phyloP scores from a whole-genome alignment of 2,113 vertebrate genomes.

The Sebastes schlegelii region DNA sequence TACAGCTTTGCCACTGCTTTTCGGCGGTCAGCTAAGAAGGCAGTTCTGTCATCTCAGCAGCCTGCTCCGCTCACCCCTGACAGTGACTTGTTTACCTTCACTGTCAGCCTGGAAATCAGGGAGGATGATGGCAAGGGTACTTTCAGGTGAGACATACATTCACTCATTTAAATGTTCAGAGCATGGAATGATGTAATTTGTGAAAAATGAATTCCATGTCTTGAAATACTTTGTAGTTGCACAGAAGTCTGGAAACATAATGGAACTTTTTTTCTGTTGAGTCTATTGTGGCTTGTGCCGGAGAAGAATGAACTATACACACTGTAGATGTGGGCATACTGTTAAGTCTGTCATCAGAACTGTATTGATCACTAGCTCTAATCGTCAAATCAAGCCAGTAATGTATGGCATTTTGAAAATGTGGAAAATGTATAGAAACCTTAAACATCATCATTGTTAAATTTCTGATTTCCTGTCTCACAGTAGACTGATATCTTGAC shows the following conservation, averaged over 20 bases:
- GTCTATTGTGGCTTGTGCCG: neutral
- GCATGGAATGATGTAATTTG: neutral
- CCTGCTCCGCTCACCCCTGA: conserved; percentile 92
- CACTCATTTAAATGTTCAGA: neutral
- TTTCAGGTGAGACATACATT: conserved; percentile 89
- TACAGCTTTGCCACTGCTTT: conserved; percentile 99
- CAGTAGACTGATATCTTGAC: neutral
- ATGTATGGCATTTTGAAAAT: neutral
- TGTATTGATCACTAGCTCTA: neutral
- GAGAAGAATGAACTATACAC: neutral
- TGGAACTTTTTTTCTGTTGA: neutral
- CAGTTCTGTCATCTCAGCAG: conserved; percentile 85
- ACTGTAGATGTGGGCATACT: neutral
- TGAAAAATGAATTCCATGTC: neutral
- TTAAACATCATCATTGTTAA: neutral
- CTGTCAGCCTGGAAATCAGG: conserved; percentile 96
- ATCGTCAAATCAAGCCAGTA: neutral
- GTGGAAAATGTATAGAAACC: neutral
- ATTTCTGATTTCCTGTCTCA: neutral
- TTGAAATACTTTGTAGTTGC: neutral
- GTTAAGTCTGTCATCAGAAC: neutral
- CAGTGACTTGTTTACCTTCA: conserved; percentile 98
- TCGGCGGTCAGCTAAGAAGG: conserved; percentile 93
- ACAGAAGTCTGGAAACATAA: neutral
- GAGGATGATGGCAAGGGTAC: conserved; percentile 99